A percentile compares a stretch with the other conserved stretches of the same genome.
Conservation (phyloP, 2,113 vertebrate species). For the Haliaeetus leucogaster region DNA sequence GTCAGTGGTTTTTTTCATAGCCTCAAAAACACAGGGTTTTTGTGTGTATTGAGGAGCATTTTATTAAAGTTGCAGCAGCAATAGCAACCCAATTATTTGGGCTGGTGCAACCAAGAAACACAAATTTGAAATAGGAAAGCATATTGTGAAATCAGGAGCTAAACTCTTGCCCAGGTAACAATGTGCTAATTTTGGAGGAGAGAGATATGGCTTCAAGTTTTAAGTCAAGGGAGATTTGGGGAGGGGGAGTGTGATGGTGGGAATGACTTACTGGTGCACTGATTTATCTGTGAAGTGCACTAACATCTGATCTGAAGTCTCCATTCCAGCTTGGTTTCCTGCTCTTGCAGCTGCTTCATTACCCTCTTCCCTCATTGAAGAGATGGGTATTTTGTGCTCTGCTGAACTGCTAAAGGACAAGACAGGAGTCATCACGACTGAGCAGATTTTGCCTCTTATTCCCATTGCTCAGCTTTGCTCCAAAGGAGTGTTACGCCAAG, state of each 20-base stretch:
- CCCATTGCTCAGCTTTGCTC: not conserved
- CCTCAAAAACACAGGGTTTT: not conserved
- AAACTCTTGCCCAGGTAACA: not conserved
- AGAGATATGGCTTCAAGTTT: not conserved
- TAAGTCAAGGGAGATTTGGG: not conserved
- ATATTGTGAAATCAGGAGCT: not conserved
- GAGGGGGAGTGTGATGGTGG: not conserved
- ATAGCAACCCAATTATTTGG: not conserved
- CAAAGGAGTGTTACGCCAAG: not conserved
- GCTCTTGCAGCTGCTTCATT: not conserved
- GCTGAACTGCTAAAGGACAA: not conserved
- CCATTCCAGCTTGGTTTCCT: not conserved
- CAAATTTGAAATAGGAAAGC: not conserved
- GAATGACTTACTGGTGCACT: not conserved
- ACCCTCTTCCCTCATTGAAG: not conserved
- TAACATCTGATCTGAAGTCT: not conserved
- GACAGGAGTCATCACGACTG: not conserved
- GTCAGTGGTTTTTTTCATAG: not conserved
- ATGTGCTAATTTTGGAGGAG: not conserved
- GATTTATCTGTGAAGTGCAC: not conserved
- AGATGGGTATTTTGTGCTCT: conserved; percentile 9
- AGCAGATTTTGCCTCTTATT: not conserved
- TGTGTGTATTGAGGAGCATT: not conserved
- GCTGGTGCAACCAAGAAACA: not conserved
- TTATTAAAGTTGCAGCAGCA: not conserved